phyloP scores from a whole-genome alignment of 1,140 invertebrate genomes.

The Venturia canescens region DNA sequence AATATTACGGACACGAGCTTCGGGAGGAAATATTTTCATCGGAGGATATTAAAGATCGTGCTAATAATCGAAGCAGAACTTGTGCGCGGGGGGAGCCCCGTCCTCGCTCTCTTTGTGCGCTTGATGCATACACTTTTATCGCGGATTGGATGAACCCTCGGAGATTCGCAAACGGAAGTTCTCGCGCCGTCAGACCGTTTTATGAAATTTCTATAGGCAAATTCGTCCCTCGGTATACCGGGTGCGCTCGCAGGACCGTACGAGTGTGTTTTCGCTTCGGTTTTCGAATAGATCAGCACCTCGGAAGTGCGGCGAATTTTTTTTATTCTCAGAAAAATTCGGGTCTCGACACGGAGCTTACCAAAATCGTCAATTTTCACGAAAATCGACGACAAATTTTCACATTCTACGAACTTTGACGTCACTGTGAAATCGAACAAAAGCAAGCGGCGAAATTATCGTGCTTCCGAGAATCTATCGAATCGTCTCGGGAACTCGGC shows the following conservation, averaged over 20 bases:
- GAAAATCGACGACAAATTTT: too few relatives aligned
- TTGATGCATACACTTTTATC: conserved; percentile 27
- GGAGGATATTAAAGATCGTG: conserved; percentile 8
- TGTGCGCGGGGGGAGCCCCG: background rate
- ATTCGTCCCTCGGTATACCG: background rate
- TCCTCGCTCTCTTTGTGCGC: background rate
- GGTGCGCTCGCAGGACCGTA: background rate
- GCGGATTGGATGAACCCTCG: conserved; percentile 28
- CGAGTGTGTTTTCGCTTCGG: too few relatives aligned
- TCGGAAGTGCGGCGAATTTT: too few relatives aligned
- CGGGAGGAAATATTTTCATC: background rate
- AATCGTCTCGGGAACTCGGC: too few relatives aligned
- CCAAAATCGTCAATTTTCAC: too few relatives aligned
- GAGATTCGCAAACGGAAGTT: conserved; percentile 31
- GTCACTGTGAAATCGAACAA: too few relatives aligned
- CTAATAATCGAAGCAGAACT: background rate
- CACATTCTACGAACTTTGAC: too few relatives aligned
- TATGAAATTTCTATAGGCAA: conserved; percentile 28
- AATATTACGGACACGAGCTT: conserved; percentile 6
- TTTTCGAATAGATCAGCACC: too few relatives aligned
- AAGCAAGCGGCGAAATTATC: too few relatives aligned
- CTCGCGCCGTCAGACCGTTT: conserved; percentile 11
- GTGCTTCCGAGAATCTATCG: too few relatives aligned
- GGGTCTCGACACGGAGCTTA: too few relatives aligned
- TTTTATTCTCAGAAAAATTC: too few relatives aligned